phyloP scores from a whole-genome alignment of 2,888 invertebrate species.

The Apotomis betuletana region DNA sequence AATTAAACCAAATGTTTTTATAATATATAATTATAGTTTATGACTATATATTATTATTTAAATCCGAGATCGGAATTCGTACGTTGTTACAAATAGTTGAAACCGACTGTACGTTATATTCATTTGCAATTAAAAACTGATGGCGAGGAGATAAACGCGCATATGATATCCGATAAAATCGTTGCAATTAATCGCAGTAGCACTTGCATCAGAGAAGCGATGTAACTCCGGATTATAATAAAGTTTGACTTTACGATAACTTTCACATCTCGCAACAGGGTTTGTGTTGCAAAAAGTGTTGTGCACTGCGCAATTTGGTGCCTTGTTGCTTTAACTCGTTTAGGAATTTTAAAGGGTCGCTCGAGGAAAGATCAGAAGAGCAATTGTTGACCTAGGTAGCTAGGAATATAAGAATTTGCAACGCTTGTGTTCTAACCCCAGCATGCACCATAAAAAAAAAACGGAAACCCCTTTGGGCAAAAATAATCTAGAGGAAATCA shows the following conservation, averaged over 20 bases:
- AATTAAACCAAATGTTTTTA: no score
- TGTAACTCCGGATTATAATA: constrained; percentile 21
- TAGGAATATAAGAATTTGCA: no score
- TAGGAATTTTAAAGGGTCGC: not conserved
- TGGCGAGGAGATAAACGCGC: not conserved
- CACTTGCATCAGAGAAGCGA: constrained; percentile 7
- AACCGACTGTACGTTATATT: not conserved
- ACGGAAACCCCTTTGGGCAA: no score
- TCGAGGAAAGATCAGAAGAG: no score
- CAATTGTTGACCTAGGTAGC: no score
- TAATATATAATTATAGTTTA: no score
- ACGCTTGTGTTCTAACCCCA: no score
- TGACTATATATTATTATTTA: no score
- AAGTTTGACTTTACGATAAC: constrained; percentile 11
- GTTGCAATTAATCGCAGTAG: constrained; percentile 4
- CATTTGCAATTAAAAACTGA: not conserved
- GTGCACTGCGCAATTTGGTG: not conserved
- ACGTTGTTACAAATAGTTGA: no score
- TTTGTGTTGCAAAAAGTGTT: not conserved
- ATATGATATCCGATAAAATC: not conserved
- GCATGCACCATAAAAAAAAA: no score
- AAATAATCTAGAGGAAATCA: no score
- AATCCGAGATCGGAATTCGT: no score
- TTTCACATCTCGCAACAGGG: not conserved
- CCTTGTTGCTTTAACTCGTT: not conserved